Evolutionary conservation across 2,888 invertebrate species (phyloP).

Genomic region (Anaspis maculata): DNA sequence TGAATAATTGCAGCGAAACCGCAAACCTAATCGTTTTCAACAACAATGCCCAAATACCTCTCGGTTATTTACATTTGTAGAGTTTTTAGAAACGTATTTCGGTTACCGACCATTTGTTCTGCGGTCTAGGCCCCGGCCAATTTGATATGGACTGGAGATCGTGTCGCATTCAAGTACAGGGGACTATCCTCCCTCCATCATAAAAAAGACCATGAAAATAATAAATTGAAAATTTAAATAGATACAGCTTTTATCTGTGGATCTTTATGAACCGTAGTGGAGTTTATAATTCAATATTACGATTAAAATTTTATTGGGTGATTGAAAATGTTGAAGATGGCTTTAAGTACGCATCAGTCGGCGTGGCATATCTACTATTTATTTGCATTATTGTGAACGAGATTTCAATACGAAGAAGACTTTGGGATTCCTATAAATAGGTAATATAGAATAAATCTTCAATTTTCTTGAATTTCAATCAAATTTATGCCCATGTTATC

Average conservation of each 20-base stretch:
- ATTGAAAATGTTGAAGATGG: too few relatives aligned
- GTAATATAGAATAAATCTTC: too few relatives aligned
- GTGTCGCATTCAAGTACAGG: constrained; percentile 6
- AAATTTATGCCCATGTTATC: too few relatives aligned
- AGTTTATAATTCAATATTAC: constrained; percentile 1
- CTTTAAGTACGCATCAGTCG: too few relatives aligned
- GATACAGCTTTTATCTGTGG: constrained; percentile 4
- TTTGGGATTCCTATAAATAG: too few relatives aligned
- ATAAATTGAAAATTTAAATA: constrained; percentile 14
- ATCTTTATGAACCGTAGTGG: constrained; percentile 1
- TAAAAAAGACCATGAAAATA: constrained; percentile 9
- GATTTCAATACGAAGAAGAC: too few relatives aligned
- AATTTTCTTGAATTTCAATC: too few relatives aligned
- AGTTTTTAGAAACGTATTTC: constrained; percentile 6
- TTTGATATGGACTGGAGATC: constrained; percentile 8
- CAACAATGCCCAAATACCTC: constrained; percentile 16
- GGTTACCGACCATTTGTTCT: constrained; percentile 8
- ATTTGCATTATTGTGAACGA: too few relatives aligned
- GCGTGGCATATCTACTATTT: too few relatives aligned
- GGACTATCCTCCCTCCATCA: neutral
- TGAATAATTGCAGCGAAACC: constrained; percentile 16
- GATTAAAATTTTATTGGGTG: neutral
- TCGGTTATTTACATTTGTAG: constrained; percentile 15
- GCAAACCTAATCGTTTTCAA: constrained; percentile 18
- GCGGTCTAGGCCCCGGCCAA: constrained; percentile 8